Percentiles rank a stretch among this genome's conserved stretches.
These are phyloP conservation scores for Typhlichthys eigenmanni DNA, from an alignment of 2,797 vertebrate species.

Conservation along the genomic window DNA sequence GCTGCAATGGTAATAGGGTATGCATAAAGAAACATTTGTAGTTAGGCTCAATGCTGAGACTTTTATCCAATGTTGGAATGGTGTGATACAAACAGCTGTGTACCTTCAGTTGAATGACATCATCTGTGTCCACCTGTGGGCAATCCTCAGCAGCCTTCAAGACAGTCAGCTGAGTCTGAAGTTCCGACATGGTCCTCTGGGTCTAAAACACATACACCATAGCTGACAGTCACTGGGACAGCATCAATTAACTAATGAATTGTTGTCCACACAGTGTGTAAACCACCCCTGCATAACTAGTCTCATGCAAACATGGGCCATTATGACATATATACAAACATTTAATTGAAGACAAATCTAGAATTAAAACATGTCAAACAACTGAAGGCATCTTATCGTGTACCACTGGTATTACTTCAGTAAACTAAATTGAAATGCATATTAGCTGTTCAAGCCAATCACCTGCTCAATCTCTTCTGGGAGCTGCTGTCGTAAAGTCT, in stretches of 20 bases:
- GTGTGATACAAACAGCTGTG: not conserved
- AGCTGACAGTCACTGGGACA: not conserved
- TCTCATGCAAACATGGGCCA: not conserved
- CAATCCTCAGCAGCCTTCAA: conserved; percentile 72
- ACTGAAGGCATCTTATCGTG: not conserved
- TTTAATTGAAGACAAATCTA: no score
- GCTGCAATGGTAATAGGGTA: no score
- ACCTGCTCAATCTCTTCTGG: conserved; percentile 85
- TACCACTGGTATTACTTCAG: no score
- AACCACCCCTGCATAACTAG: no score
- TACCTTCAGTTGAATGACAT: conserved; percentile 85
- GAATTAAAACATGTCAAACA: not conserved
- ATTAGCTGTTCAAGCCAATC: not conserved
- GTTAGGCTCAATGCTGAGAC: no score
- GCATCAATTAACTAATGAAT: not conserved
- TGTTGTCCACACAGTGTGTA: no score
- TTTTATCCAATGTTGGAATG: no score
- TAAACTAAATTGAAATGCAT: no score
- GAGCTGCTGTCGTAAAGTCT: conserved; percentile 76
- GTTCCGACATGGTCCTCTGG: conserved; percentile 75
- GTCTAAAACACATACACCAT: conserved; percentile 66
- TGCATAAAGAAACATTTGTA: no score
- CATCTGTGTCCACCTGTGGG: conserved; percentile 71
- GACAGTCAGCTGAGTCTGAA: conserved; percentile 87
- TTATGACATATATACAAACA: no score